phyloP scores from a whole-genome alignment of 2,888 invertebrate genomes.

The Nudaria mundana region DNA sequence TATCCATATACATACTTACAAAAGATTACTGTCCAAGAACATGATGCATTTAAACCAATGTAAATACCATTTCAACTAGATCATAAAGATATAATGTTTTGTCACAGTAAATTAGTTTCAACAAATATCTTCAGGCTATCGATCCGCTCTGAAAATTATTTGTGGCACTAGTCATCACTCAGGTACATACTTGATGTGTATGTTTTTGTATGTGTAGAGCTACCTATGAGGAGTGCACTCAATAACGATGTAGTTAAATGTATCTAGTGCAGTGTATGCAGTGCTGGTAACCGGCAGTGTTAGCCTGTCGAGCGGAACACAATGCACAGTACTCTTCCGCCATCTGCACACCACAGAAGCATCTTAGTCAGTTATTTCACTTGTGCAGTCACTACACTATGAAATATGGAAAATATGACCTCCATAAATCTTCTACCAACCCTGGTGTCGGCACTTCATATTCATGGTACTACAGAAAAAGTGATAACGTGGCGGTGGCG shows the following conservation, averaged over 20 bases:
- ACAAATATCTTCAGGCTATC: conserved; percentile 62
- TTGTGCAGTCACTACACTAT: conserved; percentile 56
- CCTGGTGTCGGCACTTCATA: conserved; percentile 73
- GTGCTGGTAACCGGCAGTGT: conserved; percentile 47
- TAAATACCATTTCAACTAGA: conserved; percentile 19
- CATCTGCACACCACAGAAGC: conserved; percentile 54
- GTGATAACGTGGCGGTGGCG: conserved; percentile 48
- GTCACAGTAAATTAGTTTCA: conserved; percentile 51
- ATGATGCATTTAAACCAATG: conserved; percentile 2
- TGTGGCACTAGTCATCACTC: conserved; percentile 62
- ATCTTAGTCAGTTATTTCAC: conserved; percentile 59
- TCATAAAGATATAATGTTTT: conserved; percentile 27
- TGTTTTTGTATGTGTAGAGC: conserved; percentile 37
- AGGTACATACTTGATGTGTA: conserved; percentile 58
- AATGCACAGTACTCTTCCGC: conserved; percentile 57
- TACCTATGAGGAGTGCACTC: conserved; percentile 37
- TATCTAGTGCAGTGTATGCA: conserved; percentile 55
- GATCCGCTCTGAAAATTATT: conserved; percentile 70
- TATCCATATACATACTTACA: too few relatives aligned
- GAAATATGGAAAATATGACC: conserved; percentile 79
- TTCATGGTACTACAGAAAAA: conserved; percentile 77
- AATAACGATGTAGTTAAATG: conserved; percentile 50
- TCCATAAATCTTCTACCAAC: conserved; percentile 72
- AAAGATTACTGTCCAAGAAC: conserved; percentile 8
- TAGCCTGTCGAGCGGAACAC: conserved; percentile 60